These are phyloP conservation scores for Eleutherodactylus coqui DNA, from an alignment of 2,797 vertebrate genomes.

Conservation along the genomic window DNA sequence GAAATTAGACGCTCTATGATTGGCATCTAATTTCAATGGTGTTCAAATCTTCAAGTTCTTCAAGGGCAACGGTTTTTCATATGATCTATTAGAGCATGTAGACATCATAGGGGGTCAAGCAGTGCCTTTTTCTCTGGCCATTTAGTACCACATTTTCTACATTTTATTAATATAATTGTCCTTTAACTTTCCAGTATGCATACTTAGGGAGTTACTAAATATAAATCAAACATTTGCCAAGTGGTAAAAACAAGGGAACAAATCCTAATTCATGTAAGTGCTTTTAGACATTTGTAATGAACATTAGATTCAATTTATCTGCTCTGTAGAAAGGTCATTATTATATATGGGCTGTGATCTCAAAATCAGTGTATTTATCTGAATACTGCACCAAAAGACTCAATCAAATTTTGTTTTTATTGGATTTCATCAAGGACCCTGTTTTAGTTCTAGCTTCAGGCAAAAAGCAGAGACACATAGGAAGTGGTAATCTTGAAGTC, in stretches of 20 bases:
- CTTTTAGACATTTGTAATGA: conserved; percentile 34
- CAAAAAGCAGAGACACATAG: conserved; percentile 27
- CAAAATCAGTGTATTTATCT: conserved; percentile 50
- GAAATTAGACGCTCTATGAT: too few species aligned
- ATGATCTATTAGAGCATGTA: background rate
- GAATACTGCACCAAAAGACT: conserved; percentile 34
- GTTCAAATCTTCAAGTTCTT: too few species aligned
- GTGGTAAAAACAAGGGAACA: background rate
- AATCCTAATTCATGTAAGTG: conserved; percentile 36
- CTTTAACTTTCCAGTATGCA: background rate
- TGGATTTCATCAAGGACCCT: conserved; percentile 46
- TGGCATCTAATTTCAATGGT: too few species aligned
- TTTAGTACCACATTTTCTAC: background rate
- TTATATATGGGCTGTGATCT: conserved; percentile 32
- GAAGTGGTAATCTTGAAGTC: conserved; percentile 36
- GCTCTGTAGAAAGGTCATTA: conserved; percentile 44
- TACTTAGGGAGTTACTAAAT: conserved; percentile 25
- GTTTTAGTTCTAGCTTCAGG: conserved; percentile 37
- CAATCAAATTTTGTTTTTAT: conserved; percentile 46
- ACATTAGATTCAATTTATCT: conserved; percentile 36
- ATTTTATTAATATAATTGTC: background rate
- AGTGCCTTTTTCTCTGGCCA: too few species aligned
- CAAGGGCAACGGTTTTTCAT: background rate
- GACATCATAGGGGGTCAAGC: background rate
- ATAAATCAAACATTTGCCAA: conserved; percentile 12